A percentile compares a stretch with the other conserved stretches of the same genome.
phyloP scores from a whole-genome alignment of 1,140 invertebrate genomes.

The Leucophenga varia region DNA sequence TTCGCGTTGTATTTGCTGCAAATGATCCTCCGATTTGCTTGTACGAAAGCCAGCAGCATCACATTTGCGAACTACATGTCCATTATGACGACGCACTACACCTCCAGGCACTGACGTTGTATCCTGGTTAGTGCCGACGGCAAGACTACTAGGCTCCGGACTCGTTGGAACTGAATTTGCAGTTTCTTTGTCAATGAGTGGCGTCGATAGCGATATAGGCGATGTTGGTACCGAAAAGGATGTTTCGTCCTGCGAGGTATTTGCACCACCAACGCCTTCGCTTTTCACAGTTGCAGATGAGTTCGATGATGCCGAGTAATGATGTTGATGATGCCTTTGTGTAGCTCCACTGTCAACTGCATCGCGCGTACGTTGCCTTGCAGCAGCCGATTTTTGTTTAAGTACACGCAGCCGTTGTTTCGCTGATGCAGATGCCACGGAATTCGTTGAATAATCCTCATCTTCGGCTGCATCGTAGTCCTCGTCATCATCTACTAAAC shows the following conservation, averaged over 20 bases:
- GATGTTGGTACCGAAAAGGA: constrained; percentile 55
- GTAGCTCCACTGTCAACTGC: constrained; percentile 32
- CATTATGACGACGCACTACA: constrained; percentile 49
- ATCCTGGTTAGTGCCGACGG: constrained; percentile 56
- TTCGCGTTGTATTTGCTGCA: constrained; percentile 64
- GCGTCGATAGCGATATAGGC: constrained; percentile 49
- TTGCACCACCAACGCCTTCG: constrained; percentile 26
- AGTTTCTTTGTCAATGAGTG: constrained; percentile 48
- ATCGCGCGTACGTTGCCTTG: constrained; percentile 36
- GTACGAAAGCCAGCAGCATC: constrained; percentile 65
- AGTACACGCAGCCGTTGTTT: constrained; percentile 44
- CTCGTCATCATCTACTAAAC: constrained; percentile 39
- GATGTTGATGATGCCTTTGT: constrained; percentile 13
- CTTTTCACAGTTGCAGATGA: constrained; percentile 50
- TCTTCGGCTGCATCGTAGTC: constrained; percentile 47
- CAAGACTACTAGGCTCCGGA: constrained; percentile 63
- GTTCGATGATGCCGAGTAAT: constrained; percentile 31
- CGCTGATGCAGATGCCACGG: constrained; percentile 39
- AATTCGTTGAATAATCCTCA: constrained; percentile 48
- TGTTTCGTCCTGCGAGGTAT: constrained; percentile 46
- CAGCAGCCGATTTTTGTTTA: constrained; percentile 37
- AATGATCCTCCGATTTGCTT: constrained; percentile 82
- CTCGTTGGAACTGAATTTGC: constrained; percentile 79
- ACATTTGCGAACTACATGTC: constrained; percentile 48
- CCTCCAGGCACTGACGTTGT: constrained; percentile 47